Conservation (phyloP, 2,797 vertebrate species). For the Enteromius fasciolatus region DNA sequence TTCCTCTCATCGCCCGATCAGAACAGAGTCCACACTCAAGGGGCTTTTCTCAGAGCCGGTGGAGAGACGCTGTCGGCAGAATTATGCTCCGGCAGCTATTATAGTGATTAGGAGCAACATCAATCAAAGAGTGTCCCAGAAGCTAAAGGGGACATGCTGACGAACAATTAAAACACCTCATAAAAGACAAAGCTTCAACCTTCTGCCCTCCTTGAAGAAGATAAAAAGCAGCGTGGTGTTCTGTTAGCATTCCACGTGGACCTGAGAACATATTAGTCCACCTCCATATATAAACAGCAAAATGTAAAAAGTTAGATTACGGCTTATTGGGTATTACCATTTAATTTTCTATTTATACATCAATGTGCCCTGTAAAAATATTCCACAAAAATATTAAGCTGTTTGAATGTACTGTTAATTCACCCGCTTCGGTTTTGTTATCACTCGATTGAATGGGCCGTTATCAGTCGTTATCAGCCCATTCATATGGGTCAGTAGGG, state of each 20-base stretch:
- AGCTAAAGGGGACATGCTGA: conserved; percentile 39
- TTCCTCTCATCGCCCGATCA: conserved; percentile 17
- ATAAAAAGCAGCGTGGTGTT: conserved; percentile 14
- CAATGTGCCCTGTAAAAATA: neutral
- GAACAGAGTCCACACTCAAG: conserved; percentile 31
- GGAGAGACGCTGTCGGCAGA: conserved; percentile 62
- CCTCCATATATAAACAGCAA: neutral
- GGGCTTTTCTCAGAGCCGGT: conserved; percentile 51
- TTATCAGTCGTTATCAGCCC: no score
- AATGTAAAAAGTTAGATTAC: neutral
- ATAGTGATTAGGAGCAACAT: conserved; percentile 72
- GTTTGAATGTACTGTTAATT: neutral
- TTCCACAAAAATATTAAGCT: neutral
- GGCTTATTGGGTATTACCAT: neutral
- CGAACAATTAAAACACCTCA: conserved; percentile 49
- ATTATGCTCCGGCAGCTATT: conserved; percentile 66
- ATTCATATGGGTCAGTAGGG: no score
- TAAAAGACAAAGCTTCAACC: conserved; percentile 58
- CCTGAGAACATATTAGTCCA: neutral
- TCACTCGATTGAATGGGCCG: no score
- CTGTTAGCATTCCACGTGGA: neutral
- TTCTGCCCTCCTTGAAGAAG: conserved; percentile 56
- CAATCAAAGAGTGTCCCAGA: conserved; percentile 65
- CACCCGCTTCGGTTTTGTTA: no score
- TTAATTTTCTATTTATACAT: neutral